Base-by-base conservation (phyloP, 1,140 invertebrate genomes). In the Heterodera carotae region DNA sequence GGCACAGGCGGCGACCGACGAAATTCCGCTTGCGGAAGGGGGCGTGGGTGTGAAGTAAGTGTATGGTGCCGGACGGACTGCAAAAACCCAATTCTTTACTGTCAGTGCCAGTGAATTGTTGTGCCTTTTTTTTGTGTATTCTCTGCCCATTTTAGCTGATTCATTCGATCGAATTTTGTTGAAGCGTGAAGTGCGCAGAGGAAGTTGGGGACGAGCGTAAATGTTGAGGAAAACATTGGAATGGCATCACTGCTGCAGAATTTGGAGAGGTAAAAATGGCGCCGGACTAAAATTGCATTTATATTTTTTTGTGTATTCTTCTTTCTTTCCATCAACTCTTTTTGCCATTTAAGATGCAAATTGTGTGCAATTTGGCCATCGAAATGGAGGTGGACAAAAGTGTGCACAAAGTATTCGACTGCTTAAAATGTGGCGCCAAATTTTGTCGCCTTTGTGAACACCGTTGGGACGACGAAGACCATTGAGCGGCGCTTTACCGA, bases 401-500 rank as follows among this genome's bases (percentile, higher is more conserved):
- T 1, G 69, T 80, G 60, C 71, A 81, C 53, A 81, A 81, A 76
- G 80, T 81, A 6, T 81, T 81, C 59, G 56, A 75, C 48, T 82
- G 80, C 29, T 53, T 69, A 0, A 82, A 60, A 10, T 81, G 80
- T 75, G 27, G 66, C 2, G 39, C 62, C 43, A 68, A 81, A 59
- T 79, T 78, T 33, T 81, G 80, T 53, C 80, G 80, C 7, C n/a
- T 80, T 53, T 81, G 80, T 59, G 73, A 81, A 59, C 36, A 60
- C 31, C 59, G 66, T 7, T 81, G 80, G 80, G n/a, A n/a, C n/a
- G 80, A 81, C 56, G 80, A 81, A 31, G 80, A 81, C 39, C 80
- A 81, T 72, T 72, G n/a, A n/a, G n/a, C n/a, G n/a, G n/a, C n/a
- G n/a, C n/a, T n/a, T n/a, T n/a, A n/a, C n/a, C n/a, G n/a, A n/a